phyloP scores from a whole-genome alignment of 2,888 invertebrate genomes.

The Heteropelma amictum region DNA sequence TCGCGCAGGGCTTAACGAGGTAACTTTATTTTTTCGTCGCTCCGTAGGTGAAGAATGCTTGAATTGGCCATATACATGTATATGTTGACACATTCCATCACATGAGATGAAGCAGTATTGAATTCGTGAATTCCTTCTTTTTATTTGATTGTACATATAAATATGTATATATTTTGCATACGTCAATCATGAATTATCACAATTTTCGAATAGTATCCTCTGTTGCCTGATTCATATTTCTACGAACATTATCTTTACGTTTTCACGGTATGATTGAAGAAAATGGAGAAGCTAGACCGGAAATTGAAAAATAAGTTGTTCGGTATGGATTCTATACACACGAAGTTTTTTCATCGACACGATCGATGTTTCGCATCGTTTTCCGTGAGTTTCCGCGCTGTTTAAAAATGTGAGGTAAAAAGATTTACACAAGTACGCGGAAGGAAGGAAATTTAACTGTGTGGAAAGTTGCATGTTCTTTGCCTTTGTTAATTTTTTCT shows the following conservation, averaged over 20 bases:
- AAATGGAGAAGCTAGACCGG: neutral
- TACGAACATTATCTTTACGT: conserved; percentile 20
- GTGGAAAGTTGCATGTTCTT: neutral
- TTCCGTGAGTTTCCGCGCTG: neutral
- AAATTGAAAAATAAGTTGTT: neutral
- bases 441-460: conserved; percentile 4
- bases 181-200: conserved; percentile 3
- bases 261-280: neutral
- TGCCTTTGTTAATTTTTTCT: neutral
- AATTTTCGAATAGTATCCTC: conserved; percentile 40
- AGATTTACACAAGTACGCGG: neutral
- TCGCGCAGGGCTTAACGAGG: too few species aligned
- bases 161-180: too few species aligned
- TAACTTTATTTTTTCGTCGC: too few species aligned
- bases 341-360: conserved; percentile 18
- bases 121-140: conserved; percentile 14
- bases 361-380: conserved; percentile 1
- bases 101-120: conserved; percentile 42
- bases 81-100: conserved; percentile 40
- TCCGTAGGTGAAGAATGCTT: neutral
- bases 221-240: conserved; percentile 54
- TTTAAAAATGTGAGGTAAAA: neutral
- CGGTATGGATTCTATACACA: too few species aligned
- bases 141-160: too few species aligned
- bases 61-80: conserved; percentile 22